phyloP scores from a whole-genome alignment of 1,140 invertebrate species.

The Anoplolepis gracilipes region DNA sequence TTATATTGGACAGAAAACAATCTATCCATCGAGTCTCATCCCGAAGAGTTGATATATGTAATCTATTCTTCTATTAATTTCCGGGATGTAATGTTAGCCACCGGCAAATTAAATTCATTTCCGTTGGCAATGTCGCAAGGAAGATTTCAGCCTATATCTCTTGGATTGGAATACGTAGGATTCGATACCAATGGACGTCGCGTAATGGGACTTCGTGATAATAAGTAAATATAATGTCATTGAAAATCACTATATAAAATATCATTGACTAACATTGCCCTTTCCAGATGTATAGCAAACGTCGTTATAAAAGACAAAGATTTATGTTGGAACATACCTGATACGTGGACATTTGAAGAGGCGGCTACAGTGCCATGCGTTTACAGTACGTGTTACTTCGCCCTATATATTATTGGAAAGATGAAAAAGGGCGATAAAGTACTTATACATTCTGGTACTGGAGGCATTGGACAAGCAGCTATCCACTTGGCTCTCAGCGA shows the following conservation, averaged over 20 bases:
- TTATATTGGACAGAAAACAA: conserved; percentile 93
- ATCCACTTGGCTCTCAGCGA: conserved; percentile 89
- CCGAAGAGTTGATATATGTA: conserved; percentile 85
- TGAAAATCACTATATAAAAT: background rate
- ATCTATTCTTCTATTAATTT: conserved; percentile 89
- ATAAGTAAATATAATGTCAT: background rate
- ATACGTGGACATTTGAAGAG: conserved; percentile 93
- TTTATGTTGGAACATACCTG: conserved; percentile 92
- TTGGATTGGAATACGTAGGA: conserved; percentile 20
- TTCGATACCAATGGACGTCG: background rate
- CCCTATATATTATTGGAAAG: conserved; percentile 87
- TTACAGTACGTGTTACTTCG: conserved; percentile 94
- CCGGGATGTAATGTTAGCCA: conserved; percentile 92
- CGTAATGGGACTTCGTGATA: conserved; percentile 6
- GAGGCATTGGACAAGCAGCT: conserved; percentile 93
- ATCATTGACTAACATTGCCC: background rate
- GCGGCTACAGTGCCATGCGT: conserved; percentile 95
- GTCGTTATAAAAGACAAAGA: conserved; percentile 87
- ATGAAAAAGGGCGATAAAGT: conserved; percentile 88
- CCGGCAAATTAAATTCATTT: conserved; percentile 88
- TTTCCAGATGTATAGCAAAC: conserved; percentile 87
- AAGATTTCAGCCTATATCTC: conserved; percentile 73
- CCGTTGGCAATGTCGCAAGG: conserved; percentile 87
- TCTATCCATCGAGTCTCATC: conserved; percentile 72
- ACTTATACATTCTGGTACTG: conserved; percentile 92